Evolutionary conservation across 2,888 invertebrate species (phyloP).

Genomic region (Hirtodrosophila duncani): DNA sequence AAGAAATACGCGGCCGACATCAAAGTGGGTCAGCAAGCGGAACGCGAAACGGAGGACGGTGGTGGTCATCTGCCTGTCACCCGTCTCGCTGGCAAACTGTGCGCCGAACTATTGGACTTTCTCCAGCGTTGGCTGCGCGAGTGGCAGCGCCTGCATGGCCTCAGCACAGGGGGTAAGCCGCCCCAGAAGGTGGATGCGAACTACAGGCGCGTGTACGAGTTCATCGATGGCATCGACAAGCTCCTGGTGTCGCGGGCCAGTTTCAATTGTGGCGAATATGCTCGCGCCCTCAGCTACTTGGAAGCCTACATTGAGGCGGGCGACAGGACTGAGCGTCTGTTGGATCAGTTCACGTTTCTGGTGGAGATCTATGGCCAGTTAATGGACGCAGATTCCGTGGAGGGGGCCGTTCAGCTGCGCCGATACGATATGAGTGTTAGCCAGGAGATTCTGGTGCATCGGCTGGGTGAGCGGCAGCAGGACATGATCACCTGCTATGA

Average conservation of each 20-base stretch:
- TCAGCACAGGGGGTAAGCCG: constrained; percentile 63
- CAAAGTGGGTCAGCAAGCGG: constrained; percentile 6
- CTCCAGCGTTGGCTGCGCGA: constrained; percentile 86
- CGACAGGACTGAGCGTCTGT: constrained; percentile 78
- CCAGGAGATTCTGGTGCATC: constrained; percentile 90
- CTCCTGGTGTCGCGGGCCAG: constrained; percentile 85
- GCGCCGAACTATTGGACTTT: constrained; percentile 87
- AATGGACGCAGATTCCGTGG: constrained; percentile 94
- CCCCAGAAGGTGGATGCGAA: constrained; percentile 70
- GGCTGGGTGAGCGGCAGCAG: constrained; percentile 88
- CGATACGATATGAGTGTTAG: constrained; percentile 87
- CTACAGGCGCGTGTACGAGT: constrained; percentile 67
- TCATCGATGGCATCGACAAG: constrained; percentile 81
- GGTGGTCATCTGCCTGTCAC: constrained; percentile 35
- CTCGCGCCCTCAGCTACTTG: constrained; percentile 86
- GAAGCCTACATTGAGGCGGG: constrained; percentile 84
- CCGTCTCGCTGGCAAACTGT: constrained; percentile 83
- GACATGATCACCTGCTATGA: constrained; percentile 95
- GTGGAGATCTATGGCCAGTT: constrained; percentile 91
- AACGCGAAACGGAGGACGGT: constrained; percentile 36
- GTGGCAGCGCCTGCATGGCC: constrained; percentile 75
- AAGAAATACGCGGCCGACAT: constrained; percentile 51
- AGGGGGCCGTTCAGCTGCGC: constrained; percentile 87
- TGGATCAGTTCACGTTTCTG: constrained; percentile 82
- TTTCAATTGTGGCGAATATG: constrained; percentile 86